These are phyloP conservation scores for Hirtodrosophila cameraria DNA, from an alignment of 2,888 invertebrate species.

Conservation along the genomic window DNA sequence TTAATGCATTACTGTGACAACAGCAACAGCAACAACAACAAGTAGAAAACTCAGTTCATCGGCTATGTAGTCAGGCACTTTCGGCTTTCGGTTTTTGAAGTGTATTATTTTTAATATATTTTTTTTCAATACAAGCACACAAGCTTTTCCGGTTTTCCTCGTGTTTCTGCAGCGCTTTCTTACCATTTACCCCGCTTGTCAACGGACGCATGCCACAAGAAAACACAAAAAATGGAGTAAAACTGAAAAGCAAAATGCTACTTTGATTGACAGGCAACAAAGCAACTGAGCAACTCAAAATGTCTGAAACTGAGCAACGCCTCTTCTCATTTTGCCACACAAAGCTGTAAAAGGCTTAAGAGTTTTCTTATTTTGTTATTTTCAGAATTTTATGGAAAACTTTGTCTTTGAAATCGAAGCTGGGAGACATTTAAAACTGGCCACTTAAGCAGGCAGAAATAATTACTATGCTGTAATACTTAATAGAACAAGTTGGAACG, in stretches of 20 bases:
- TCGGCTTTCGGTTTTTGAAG: conserved; percentile 55
- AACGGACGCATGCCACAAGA: background rate
- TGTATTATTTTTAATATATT: conserved; percentile 3
- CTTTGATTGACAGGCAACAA: conserved; percentile 62
- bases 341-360: conserved; percentile 12
- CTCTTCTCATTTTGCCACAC: background rate
- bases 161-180: conserved; percentile 21
- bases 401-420: conserved; percentile 25
- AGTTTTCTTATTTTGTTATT: conserved; percentile 19
- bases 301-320: conserved; percentile 5
- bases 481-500: no score
- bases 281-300: conserved; percentile 8
- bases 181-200: conserved; percentile 16
- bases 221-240: conserved; percentile 27
- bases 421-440: conserved; percentile 2
- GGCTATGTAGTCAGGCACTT: conserved; percentile 13
- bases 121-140: conserved; percentile 36
- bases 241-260: conserved; percentile 63
- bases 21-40: conserved; percentile 31
- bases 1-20: conserved; percentile 70
- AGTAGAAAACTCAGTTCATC: conserved; percentile 3
- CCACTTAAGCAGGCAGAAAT: conserved; percentile 2
- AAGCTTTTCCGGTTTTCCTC: conserved; percentile 54
- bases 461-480: no score
- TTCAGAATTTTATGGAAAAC: conserved; percentile 24